Base-by-base conservation (phyloP, 1,140 invertebrate species). In the Bilobella aurantiaca region DNA sequence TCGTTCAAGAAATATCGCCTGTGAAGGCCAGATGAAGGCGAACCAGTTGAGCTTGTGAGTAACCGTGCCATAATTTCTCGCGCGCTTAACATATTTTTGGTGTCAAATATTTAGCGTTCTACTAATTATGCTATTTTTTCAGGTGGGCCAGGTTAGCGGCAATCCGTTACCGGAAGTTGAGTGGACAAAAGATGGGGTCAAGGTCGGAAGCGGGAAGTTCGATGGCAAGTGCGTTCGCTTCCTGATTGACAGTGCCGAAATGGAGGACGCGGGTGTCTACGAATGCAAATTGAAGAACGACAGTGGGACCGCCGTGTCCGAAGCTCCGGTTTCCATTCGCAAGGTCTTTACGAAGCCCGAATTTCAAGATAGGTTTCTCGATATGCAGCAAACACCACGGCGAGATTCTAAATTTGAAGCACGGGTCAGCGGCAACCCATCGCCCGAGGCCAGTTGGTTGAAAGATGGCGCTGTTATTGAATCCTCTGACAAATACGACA, bases 281-380 rank as follows among this genome's bases (percentile, higher is more conserved):
- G 49, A 79, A 16, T 89, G 89, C 63, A 83, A 82, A 30, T 73
- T 93, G 53, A 82, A 82, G 18, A 94, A 88, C 80, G 84, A 84
- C 1, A 77, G 88, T 0, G 92, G 90, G 1, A 82, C 85, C 71
- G 87, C 88, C 2, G n/a, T 29, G 5, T 27, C 28, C 3, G 47
- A 47, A 29, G 42, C n/a, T 27, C 85, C 85, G 65, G 85, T 85
- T 0, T 84, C 81, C 62, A 85, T 93, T 0, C 80, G 87, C 59
- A 93, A 92, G 76, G 81, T 90, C 14, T 90, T 84, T 77, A 84
- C 90, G 75, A 79, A 86, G 29, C 91, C 91, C 0, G 80, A 78
- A 8, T 96, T 96, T 77, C 83, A 85, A 0, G 89, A 93, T 74
- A 87, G 81, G 66, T 89, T 96, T 73, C 84, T 83, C 0, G 90